These are phyloP conservation scores for Tretioscincus oriximinensis DNA, from an alignment of 2,113 vertebrate genomes.

Conservation along the genomic window DNA sequence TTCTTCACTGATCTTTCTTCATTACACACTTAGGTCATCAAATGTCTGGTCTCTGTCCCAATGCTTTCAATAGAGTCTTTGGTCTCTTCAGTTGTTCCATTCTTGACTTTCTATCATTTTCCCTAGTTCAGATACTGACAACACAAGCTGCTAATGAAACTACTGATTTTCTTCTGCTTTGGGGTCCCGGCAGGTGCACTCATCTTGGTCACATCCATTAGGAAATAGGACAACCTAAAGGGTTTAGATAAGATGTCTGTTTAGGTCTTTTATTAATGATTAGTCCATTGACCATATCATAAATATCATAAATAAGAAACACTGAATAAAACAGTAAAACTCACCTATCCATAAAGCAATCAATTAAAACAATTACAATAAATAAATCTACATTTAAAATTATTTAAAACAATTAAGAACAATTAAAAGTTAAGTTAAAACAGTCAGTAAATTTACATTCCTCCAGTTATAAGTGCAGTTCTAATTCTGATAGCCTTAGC, in stretches of 20 bases:
- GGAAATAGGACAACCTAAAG: constrained; percentile 91
- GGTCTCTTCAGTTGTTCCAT: not conserved
- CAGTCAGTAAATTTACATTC: no score
- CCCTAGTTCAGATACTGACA: constrained; percentile 24
- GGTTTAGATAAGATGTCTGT: not conserved
- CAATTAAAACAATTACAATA: no score
- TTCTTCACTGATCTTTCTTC: fast-evolving
- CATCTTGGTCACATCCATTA: constrained; percentile 89
- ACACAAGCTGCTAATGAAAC: constrained; percentile 26
- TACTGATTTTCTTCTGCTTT: constrained; percentile 90
- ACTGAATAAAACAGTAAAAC: no score
- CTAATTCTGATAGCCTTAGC: no score
- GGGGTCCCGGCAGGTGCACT: constrained; percentile 93
- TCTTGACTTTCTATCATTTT: constrained; percentile 19
- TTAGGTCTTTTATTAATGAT: no score
- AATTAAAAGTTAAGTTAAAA: no score
- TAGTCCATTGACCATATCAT: no score
- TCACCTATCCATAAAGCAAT: no score
- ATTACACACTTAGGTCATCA: not conserved
- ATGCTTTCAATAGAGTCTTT: not conserved
- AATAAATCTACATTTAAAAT: no score
- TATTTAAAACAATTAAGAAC: no score
- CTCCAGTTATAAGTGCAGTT: no score
- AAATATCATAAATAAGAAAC: no score
- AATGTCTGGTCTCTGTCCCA: not conserved